Conservation (phyloP, 1,140 invertebrate species). For the Helicoverpa armigera region DNA sequence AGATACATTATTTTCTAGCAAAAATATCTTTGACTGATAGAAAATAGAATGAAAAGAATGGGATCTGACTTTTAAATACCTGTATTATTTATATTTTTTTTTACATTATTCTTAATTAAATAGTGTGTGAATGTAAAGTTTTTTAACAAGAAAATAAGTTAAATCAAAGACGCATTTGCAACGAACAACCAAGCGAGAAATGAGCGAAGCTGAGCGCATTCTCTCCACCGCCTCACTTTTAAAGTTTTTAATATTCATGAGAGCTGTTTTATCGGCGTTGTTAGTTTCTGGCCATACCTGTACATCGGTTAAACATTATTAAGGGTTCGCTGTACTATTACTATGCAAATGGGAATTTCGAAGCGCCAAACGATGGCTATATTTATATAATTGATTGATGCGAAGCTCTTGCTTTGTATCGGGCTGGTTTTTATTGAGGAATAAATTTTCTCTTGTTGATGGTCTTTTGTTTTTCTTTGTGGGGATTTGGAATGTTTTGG, state of each 20-base stretch:
- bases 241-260: slow-evolving; percentile 64
- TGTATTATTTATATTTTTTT: too few relatives aligned
- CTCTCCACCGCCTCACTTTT: slow-evolving; percentile 1
- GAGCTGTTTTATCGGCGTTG: slow-evolving; percentile 54
- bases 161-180: not conserved
- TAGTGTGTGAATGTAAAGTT: not conserved
- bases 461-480: not conserved
- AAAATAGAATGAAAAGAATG: too few relatives aligned
- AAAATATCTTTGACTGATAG: too few relatives aligned
- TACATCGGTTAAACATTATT: slow-evolving; percentile 62
- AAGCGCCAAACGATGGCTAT: slow-evolving; percentile 43
- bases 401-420: slow-evolving; percentile 3
- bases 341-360: slow-evolving; percentile 59
- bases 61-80: too few relatives aligned
- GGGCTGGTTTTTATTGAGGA: slow-evolving; percentile 27
- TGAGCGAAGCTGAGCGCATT: not conserved
- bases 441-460: slow-evolving; percentile 7
- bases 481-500: not conserved
- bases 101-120: too few relatives aligned
- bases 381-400: slow-evolving; percentile 44
- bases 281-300: slow-evolving; percentile 41
- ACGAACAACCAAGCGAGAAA: not conserved
- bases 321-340: slow-evolving; percentile 56
- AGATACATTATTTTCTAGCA: too few relatives aligned
- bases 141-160: not conserved